These are phyloP conservation scores for Platysteira castanea DNA, from an alignment of 2,113 vertebrate species.

Conservation along the genomic window DNA sequence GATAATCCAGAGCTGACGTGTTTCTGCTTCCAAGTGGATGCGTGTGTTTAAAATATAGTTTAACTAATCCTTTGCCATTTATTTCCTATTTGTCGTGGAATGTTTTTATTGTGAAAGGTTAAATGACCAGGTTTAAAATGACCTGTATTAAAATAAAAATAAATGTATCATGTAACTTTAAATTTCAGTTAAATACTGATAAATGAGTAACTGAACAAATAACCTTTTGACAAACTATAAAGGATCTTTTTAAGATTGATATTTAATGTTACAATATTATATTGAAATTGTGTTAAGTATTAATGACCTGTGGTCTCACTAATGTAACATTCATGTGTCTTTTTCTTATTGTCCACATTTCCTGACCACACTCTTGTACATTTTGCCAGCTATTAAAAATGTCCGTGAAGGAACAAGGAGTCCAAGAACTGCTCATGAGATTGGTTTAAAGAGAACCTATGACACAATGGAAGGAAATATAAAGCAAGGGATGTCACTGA, in stretches of 20 bases:
- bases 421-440: conserved; percentile 87
- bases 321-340: background rate
- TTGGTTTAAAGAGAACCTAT: conserved; percentile 86
- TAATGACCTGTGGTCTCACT: background rate
- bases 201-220: background rate
- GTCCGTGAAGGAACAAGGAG: conserved; percentile 93
- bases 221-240: background rate
- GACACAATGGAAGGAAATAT: conserved; percentile 91
- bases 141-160: background rate
- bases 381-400: conserved; percentile 89
- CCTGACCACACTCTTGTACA: background rate
- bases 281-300: background rate
- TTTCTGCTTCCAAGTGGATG: background rate
- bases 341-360: background rate
- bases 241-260: background rate
- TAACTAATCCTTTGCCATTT: background rate
- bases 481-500: conserved; percentile 81
- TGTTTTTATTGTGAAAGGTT: background rate
- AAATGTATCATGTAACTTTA: background rate
- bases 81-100: background rate
- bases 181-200: background rate
- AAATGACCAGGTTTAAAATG: background rate
- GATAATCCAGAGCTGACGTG: background rate
- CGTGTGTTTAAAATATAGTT: background rate
- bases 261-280: background rate